phyloP scores from a whole-genome alignment of 2,113 vertebrate species.

The Alectura lathami region DNA sequence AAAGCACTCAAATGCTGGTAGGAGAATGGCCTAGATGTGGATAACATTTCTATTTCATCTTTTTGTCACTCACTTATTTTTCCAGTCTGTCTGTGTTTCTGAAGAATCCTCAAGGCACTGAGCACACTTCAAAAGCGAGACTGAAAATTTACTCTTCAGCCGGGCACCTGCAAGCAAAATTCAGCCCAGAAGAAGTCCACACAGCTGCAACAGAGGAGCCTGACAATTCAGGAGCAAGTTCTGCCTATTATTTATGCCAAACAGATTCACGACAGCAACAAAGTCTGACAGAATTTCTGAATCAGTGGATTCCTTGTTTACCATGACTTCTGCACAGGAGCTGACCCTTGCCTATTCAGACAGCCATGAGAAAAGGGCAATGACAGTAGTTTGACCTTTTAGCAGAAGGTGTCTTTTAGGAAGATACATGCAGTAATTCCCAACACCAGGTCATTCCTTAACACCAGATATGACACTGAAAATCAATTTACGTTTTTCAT shows the following conservation, averaged over 20 bases:
- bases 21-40: not conserved
- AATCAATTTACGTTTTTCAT: not conserved
- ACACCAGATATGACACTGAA: fast-evolving
- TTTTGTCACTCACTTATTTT: not conserved
- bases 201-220: not conserved
- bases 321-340: not conserved
- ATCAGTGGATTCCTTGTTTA: not conserved
- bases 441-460: not conserved
- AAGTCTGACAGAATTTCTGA: not conserved
- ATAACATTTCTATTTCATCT: not conserved
- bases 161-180: not conserved
- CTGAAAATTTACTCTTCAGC: not conserved
- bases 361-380: not conserved
- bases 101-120: not conserved
- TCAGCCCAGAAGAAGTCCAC: not conserved
- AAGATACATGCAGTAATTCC: not conserved
- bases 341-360: not conserved
- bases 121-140: not conserved
- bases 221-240: not conserved
- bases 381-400: not conserved
- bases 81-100: not conserved
- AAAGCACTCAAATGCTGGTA: not conserved
- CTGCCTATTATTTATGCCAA: not conserved
- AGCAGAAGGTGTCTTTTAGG: not conserved
- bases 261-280: not conserved